Conservation (phyloP, 2,797 vertebrate genomes). For the Mycteria americana region DNA sequence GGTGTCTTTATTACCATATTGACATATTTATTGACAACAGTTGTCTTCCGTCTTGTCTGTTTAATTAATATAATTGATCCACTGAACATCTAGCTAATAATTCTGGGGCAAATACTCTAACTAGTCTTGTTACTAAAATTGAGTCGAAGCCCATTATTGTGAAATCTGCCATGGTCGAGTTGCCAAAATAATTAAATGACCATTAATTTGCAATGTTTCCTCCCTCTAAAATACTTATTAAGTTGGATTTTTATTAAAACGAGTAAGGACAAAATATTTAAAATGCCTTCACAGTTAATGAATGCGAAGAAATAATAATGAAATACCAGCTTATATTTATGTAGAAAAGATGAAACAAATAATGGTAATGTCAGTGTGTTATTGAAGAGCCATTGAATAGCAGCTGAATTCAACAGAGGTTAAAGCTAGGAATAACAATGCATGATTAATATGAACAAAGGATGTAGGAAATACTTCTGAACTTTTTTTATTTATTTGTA, state of each 20-base stretch:
- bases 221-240: neutral
- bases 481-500: neutral
- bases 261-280: neutral
- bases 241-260: neutral
- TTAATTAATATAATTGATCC: conserved; percentile 41
- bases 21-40: neutral
- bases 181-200: neutral
- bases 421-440: neutral
- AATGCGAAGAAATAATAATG: neutral
- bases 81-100: neutral
- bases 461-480: neutral
- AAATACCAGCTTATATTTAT: neutral
- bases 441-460: neutral
- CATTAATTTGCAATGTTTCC: neutral
- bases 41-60: conserved; percentile 1
- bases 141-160: neutral
- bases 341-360: neutral
- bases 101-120: conserved; percentile 11
- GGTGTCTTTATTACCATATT: neutral
- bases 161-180: neutral
- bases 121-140: conserved; percentile 12
- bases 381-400: neutral
- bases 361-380: neutral
- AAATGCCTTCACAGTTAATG: neutral
- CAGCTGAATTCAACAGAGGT: neutral